Base-by-base conservation (phyloP, 2,113 vertebrate genomes). In the Etia nguti region DNA sequence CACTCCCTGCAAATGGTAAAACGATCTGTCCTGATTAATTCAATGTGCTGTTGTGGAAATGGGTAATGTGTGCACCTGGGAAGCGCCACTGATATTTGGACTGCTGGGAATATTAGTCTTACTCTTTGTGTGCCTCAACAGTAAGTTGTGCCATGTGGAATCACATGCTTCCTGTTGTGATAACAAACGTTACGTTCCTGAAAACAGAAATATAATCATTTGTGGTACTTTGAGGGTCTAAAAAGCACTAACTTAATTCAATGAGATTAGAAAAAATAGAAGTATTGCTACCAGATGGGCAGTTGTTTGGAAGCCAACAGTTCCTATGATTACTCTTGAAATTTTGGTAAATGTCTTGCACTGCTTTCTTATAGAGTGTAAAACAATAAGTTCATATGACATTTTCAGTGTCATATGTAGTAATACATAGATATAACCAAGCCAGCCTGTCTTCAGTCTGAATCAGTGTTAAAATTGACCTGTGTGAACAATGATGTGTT, bases 1-100 rank as follows among this genome's bases (percentile, higher is more conserved):
- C 10, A 86, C 62, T 84, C 26, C 9, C 62, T 85, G 31, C 83
- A 82, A 85, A 89, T 79, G 50, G 79, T 88, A 88, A 93, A 83
- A 82, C 43, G 79, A 84, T 80, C 88, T 50, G 85, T 84, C 59
- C 75, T 83, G 81, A 91, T 94, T 88, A 86, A 93, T 93, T 89
- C 87, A 54, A 48, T 57, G 85, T 26, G 54, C 88, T 91, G 89
- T 87, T 92, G 68, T 36, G 24, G 24, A 90, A 90, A 89, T n/a
- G 11, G 82, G n/a, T 41, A 46, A 79, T 5, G 48, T 26, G 65
- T 80, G 86, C 73, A 90, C 65, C 88, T 88, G 90, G 41, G 89
- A 4, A 43, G 88, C 84, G 29, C 82, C 4, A 50, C 18, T 79
- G 55, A 81, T 79, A 56, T 68, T 70, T 34, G 48, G 56, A 84